Evolutionary conservation across 1,140 invertebrate species (phyloP).

Genomic region (Caenorhabditis inopinata): DNA sequence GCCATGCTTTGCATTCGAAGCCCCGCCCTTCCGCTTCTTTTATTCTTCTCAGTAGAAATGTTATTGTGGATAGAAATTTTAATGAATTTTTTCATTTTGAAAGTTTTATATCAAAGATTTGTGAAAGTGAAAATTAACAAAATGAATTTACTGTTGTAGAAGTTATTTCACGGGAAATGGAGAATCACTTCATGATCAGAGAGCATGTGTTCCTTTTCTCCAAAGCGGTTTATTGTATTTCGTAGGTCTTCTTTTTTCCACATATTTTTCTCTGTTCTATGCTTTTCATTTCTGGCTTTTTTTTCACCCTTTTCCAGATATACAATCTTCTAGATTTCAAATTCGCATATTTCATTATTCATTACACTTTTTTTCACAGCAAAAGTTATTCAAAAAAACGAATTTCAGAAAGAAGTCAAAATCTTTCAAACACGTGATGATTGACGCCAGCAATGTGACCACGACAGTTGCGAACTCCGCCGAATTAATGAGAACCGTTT

Average conservation of each 20-base stretch:
- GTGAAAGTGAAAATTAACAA: too few relatives aligned
- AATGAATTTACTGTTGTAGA: too few relatives aligned
- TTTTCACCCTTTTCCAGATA: background rate
- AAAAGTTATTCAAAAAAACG: background rate
- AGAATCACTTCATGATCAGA: too few relatives aligned
- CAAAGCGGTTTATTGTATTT: background rate
- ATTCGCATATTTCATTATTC: background rate
- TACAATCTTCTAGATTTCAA: too few relatives aligned
- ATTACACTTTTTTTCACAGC: background rate
- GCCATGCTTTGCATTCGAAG: constrained; percentile 9
- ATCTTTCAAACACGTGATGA: background rate
- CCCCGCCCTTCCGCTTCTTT: background rate
- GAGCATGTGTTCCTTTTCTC: background rate
- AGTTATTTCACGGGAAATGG: too few relatives aligned
- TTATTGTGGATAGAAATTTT: background rate
- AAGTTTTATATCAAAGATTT: background rate
- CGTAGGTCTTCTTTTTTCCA: background rate
- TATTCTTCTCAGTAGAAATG: constrained; percentile 16
- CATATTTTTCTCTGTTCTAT: background rate
- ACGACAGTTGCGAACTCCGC: background rate
- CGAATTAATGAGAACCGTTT: background rate
- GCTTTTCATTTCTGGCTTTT: background rate
- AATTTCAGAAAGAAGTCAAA: background rate
- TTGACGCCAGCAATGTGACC: background rate
- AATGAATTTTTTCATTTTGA: background rate